Conservation (phyloP, 2,888 invertebrate species). For the Nemotelus pantherinus region DNA sequence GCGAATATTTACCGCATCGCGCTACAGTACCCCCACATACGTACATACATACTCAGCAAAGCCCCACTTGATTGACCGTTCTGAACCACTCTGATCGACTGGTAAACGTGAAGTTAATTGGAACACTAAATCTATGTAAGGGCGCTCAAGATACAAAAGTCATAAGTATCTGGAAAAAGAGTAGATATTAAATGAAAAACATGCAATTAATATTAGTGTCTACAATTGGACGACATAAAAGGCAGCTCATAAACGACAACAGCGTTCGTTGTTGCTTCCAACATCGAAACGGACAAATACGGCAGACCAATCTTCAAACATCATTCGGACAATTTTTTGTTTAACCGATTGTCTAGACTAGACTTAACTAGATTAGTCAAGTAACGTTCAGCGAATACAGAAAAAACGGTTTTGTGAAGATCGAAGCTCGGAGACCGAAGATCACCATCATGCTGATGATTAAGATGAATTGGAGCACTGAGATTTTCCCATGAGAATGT, state of each 20-base stretch:
- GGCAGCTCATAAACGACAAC: too few relatives aligned
- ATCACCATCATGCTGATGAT: not conserved
- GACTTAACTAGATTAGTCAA: not conserved
- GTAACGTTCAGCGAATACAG: not conserved
- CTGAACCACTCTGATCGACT: not conserved
- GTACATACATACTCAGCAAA: too few relatives aligned
- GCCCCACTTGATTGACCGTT: too few relatives aligned
- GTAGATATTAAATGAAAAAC: not conserved
- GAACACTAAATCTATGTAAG: not conserved
- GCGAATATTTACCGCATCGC: too few relatives aligned
- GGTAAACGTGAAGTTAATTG: not conserved
- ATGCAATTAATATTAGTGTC: constrained; percentile 13
- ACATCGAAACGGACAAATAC: too few relatives aligned
- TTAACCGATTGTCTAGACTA: constrained; percentile 6
- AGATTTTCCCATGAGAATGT: constrained; percentile 19
- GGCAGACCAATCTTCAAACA: too few relatives aligned
- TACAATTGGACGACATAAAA: too few relatives aligned
- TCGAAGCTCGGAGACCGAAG: not conserved
- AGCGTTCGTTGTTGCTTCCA: too few relatives aligned
- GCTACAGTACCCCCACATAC: too few relatives aligned
- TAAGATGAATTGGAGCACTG: constrained; percentile 8
- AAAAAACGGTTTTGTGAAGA: not conserved
- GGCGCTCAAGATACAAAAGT: not conserved
- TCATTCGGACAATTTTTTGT: not conserved
- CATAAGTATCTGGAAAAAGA: not conserved